These are phyloP conservation scores for Hephaestus fuliginosus DNA, from an alignment of 2,797 vertebrate genomes.

Conservation along the genomic window DNA sequence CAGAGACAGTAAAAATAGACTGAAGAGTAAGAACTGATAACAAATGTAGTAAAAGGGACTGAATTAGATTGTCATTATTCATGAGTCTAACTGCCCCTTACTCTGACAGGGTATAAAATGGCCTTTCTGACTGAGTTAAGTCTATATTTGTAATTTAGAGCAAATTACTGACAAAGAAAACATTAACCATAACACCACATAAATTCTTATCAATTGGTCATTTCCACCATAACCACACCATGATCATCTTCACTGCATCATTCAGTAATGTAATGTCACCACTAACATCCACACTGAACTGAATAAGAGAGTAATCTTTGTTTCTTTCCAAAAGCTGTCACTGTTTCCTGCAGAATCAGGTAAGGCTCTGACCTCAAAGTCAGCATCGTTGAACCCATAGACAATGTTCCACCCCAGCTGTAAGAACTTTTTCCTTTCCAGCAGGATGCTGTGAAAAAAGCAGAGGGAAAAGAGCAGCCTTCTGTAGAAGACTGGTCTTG, in stretches of 20 bases:
- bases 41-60: neutral
- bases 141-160: slow-evolving; percentile 9
- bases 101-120: slow-evolving; percentile 13
- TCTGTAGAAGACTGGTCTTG: slow-evolving; percentile 84
- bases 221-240: neutral
- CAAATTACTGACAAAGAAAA: neutral
- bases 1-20: neutral
- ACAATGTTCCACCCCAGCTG: slow-evolving; percentile 93
- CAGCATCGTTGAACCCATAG: slow-evolving; percentile 92
- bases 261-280: neutral
- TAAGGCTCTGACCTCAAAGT: slow-evolving; percentile 88
- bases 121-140: slow-evolving; percentile 4
- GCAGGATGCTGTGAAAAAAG: slow-evolving; percentile 92
- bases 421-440: slow-evolving; percentile 92
- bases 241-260: neutral
- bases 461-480: slow-evolving; percentile 92
- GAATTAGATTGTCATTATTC: slow-evolving; percentile 4
- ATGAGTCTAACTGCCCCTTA: slow-evolving; percentile 10
- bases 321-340: neutral
- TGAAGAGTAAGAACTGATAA: neutral
- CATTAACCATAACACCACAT: neutral
- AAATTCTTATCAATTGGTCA: neutral
- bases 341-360: slow-evolving; percentile 4
- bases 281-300: neutral
- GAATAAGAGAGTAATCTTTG: neutral